phyloP scores from a whole-genome alignment of 1,140 invertebrate species.

The Calliopsis andreniformis region DNA sequence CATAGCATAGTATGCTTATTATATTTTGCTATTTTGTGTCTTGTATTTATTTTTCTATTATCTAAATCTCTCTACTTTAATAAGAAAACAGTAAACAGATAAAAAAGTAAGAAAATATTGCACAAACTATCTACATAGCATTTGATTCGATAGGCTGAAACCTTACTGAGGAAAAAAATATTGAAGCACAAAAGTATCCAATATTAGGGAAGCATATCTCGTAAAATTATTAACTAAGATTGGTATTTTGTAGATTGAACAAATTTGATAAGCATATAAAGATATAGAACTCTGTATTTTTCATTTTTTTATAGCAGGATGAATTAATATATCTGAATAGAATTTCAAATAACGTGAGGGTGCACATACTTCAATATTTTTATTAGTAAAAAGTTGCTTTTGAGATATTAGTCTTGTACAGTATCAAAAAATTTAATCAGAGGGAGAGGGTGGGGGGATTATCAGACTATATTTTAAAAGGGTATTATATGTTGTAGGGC shows the following conservation, averaged over 20 bases:
- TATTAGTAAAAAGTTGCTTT: conserved; percentile 20
- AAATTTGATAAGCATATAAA: conserved; percentile 2
- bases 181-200: conserved; percentile 16
- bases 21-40: conserved; percentile 59
- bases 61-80: conserved; percentile 23
- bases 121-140: background rate
- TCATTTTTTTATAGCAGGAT: conserved; percentile 15
- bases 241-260: background rate
- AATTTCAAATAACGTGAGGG: background rate
- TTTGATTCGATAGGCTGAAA: conserved; percentile 57
- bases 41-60: conserved; percentile 48
- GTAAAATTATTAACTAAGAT: conserved; percentile 24
- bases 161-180: conserved; percentile 55
- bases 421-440: conserved; percentile 40
- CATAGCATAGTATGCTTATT: conserved; percentile 68
- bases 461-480: conserved; percentile 73
- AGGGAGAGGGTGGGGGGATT: conserved; percentile 64
- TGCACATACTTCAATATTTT: conserved; percentile 18
- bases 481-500: conserved; percentile 82
- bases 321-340: background rate
- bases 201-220: background rate
- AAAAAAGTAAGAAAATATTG: conserved; percentile 15
- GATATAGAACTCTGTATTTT: conserved; percentile 2
- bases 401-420: conserved; percentile 24
- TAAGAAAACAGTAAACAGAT: conserved; percentile 6